These are phyloP conservation scores for Gambelia wislizenii DNA, from an alignment of 2,797 vertebrate genomes.

Conservation along the genomic window DNA sequence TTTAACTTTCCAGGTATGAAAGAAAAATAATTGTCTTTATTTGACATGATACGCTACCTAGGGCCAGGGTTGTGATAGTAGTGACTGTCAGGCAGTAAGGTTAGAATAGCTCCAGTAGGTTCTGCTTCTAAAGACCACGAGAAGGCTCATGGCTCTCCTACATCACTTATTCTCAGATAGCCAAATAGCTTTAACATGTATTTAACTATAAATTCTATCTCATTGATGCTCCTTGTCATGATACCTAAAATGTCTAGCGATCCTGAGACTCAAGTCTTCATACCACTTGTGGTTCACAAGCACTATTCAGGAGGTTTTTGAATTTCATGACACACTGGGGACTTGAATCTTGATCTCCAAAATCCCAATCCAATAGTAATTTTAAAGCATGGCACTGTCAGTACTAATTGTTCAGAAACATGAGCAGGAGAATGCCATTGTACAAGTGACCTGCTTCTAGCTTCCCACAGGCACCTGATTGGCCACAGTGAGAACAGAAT, in stretches of 20 bases:
- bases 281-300: neutral
- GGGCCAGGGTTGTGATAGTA: no score
- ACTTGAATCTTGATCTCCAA: neutral
- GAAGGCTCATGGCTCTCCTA: neutral
- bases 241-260: neutral
- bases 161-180: no score
- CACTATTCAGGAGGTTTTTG: neutral
- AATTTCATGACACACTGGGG: neutral
- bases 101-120: neutral
- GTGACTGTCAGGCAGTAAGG: no score
- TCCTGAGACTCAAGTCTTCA: neutral
- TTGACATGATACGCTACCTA: neutral
- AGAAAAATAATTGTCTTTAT: neutral
- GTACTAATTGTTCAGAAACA: neutral
- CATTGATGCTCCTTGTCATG: neutral
- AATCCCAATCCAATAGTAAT: neutral
- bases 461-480: no score
- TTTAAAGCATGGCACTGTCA: neutral
- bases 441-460: neutral
- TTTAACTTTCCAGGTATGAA: neutral
- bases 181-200: neutral
- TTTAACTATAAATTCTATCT: neutral
- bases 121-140: neutral
- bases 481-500: neutral
- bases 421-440: neutral